A percentile compares a stretch with the other conserved stretches of the same genome.
These are phyloP conservation scores for Orycteropus afer DNA, from an alignment of 2,113 vertebrate genomes.

Conservation along the genomic window DNA sequence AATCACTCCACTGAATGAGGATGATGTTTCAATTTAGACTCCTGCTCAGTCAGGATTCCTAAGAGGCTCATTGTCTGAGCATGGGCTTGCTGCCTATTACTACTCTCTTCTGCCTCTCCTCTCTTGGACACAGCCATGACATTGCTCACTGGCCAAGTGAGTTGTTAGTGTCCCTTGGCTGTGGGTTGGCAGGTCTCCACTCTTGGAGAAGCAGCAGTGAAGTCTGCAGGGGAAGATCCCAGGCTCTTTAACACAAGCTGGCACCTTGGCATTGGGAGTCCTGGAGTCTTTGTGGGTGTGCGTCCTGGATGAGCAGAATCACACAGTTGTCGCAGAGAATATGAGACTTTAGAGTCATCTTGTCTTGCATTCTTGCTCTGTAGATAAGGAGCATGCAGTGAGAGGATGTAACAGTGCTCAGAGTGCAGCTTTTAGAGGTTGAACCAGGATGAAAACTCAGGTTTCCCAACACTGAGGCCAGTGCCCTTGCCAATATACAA, in stretches of 20 bases:
- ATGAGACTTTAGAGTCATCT: neutral
- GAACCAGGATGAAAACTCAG: neutral
- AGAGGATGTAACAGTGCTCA: too few species aligned
- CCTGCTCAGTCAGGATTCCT: constrained; percentile 52
- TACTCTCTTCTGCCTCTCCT: constrained; percentile 60
- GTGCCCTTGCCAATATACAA: fast-evolving
- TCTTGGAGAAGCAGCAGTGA: neutral
- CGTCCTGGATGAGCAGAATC: fast-evolving
- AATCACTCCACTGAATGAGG: constrained; percentile 2
- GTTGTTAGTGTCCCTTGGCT: constrained; percentile 62
- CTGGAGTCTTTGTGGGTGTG: neutral
- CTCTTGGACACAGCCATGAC: constrained; percentile 63
- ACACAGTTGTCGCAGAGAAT: neutral
- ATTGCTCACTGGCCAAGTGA: constrained; percentile 67
- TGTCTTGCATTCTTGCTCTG: neutral
- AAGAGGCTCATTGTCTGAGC: constrained; percentile 72
- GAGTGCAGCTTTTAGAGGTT: neutral
- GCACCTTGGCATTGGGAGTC: neutral
- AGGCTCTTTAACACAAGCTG: neutral
- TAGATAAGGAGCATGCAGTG: neutral
- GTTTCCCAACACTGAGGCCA: neutral
- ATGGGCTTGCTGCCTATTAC: constrained; percentile 68
- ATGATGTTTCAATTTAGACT: constrained; percentile 68
- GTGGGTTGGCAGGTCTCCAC: constrained; percentile 59
- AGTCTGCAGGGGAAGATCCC: neutral